Conservation (phyloP, 1,140 invertebrate genomes). For the Sarcophaga peregrina region DNA sequence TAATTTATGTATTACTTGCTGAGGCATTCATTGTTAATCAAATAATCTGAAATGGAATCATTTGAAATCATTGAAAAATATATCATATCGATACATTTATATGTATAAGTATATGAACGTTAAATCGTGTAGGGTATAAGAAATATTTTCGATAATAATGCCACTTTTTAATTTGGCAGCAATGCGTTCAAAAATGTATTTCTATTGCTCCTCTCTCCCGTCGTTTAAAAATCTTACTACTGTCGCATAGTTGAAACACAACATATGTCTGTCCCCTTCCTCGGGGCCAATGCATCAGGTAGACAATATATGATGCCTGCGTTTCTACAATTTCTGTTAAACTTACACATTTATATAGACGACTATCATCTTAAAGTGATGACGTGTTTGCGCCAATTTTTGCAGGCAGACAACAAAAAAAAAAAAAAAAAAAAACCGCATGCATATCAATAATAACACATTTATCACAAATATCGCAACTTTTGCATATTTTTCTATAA, state of each 20-base stretch:
- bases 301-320: no score
- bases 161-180: not conserved
- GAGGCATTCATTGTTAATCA: no score
- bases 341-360: not conserved
- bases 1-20: no score
- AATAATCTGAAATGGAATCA: no score
- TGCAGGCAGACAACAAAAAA: no score
- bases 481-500: slow-evolving; percentile 2
- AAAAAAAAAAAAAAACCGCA: not conserved
- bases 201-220: not conserved
- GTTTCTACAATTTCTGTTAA: not conserved
- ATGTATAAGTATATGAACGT: no score
- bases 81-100: no score
- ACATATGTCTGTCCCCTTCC: not conserved
- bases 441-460: not conserved
- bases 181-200: slow-evolving; percentile 1
- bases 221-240: not conserved
- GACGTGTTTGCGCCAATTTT: slow-evolving; percentile 5
- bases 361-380: not conserved
- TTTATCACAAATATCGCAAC: not conserved
- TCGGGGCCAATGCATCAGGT: not conserved
- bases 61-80: no score
- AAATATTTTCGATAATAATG: no score
- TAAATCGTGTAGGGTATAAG: no score
- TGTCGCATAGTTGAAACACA: not conserved